Conservation (phyloP, 1,140 invertebrate genomes). For the Holotrichia oblita region DNA sequence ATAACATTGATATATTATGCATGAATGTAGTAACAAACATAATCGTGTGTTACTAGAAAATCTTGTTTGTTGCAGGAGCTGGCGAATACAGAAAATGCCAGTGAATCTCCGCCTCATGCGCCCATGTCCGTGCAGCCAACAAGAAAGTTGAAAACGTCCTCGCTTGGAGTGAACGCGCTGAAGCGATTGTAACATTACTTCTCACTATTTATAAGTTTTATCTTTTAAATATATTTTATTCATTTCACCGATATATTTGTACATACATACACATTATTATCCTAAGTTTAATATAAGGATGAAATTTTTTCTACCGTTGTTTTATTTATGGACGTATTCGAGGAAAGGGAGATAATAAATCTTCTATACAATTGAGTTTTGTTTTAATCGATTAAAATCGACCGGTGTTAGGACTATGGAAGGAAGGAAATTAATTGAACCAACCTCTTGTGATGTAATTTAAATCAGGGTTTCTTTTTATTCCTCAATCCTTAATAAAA, state of each 20-base stretch:
- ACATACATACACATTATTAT: conserved; percentile 47
- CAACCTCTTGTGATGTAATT: too few species aligned
- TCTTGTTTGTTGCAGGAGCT: conserved; percentile 66
- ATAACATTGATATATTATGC: too few species aligned
- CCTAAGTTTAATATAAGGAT: conserved; percentile 53
- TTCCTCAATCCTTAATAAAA: too few species aligned
- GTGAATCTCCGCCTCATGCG: conserved; percentile 73
- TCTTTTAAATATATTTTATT: conserved; percentile 56
- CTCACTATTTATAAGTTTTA: conserved; percentile 51
- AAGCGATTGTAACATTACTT: conserved; percentile 65
- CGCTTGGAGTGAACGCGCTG: conserved; percentile 67
- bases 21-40: background rate
- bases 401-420: too few species aligned
- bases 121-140: conserved; percentile 84
- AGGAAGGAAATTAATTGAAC: too few species aligned
- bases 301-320: conserved; percentile 44
- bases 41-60: background rate
- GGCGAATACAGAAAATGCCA: conserved; percentile 65
- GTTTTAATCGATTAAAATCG: too few species aligned
- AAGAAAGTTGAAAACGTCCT: conserved; percentile 74
- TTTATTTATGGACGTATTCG: conserved; percentile 35
- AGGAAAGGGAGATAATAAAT: background rate
- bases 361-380: background rate
- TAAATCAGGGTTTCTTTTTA: too few species aligned
- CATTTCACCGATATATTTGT: conserved; percentile 54